Evolutionary conservation across 2,888 invertebrate species (phyloP), one percentile per base, ranked within the genome.

Genomic region (Standfussiana lucernea): DNA sequence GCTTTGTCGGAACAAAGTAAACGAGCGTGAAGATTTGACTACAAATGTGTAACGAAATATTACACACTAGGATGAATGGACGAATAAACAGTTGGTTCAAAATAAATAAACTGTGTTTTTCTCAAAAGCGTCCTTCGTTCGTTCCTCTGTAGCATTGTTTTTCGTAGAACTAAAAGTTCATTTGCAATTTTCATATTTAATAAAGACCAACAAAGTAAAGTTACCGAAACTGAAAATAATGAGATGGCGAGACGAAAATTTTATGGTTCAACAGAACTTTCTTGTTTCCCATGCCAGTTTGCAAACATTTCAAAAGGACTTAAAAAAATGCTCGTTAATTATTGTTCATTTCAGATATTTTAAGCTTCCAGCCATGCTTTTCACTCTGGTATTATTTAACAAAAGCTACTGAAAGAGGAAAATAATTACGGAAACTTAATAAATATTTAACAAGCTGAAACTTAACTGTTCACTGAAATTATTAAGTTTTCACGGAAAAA

Each of bases 361-460:
- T 68, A 67, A 74, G 70, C 45, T 47, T 47, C 42, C 42, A 28
- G 28, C 32, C 18, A 11, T 42, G 32, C n/a, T 28, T 37, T 68
- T 45, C 2, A 61, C 8, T 62, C 45, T 40, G 32, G n/a, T 59
- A 47, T 15, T 5, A 37, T 32, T 50, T 1, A 72, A 53, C 45
- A 70, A 72, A 79, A 59, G 67, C 32, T 59, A 15, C n/a, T 62
- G 32, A 15, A 45, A 21, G 28, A 45, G 35, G 5, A 47, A 84
- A 84, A 79, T 69, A 15, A n/a, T n/a, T n/a, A 37, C n/a, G 64
- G 67, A 66, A 72, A n/a, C n/a, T n/a, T n/a, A 72, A 83, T 69
- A 72, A 40, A 67, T 32, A 56, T 82, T 77, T 37, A 47, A 56
- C 59, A 59, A 70, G n/a, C 47, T 45, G 50, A 65, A 67, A 71